Percentiles rank a stretch among this genome's conserved stretches.
Evolutionary conservation across 1,140 invertebrate species (phyloP).

Genomic region (fruit fly (Drosophila melanogaster)): DNA sequence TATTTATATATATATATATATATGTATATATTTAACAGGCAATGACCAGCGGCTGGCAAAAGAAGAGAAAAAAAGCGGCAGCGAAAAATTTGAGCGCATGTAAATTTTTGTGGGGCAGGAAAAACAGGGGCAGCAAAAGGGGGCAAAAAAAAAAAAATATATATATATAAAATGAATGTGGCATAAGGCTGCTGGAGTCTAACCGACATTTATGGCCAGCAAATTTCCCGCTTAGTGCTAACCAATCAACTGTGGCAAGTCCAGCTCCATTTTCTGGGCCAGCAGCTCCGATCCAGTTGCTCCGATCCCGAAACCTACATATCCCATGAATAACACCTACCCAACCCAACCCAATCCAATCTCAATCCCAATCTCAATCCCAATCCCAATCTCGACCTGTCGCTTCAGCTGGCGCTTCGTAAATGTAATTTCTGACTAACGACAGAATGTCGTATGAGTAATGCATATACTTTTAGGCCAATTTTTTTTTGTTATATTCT

Average conservation of each 20-base stretch:
- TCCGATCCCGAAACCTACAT: background rate
- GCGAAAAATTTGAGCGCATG: slow-evolving; percentile 58
- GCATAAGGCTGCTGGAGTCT: slow-evolving; percentile 4
- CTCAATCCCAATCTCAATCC: slow-evolving; percentile 3
- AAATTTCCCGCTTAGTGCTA: slow-evolving; percentile 73
- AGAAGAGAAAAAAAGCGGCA: slow-evolving; percentile 6
- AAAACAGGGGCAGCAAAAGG: background rate
- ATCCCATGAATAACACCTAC: background rate
- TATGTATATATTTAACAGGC: slow-evolving; percentile 3
- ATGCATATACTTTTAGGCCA: slow-evolving; percentile 38
- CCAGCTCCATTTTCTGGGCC: slow-evolving; percentile 21
- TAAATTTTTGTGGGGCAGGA: slow-evolving; percentile 42
- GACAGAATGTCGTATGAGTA: slow-evolving; percentile 55
- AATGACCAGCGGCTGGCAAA: slow-evolving; percentile 19
- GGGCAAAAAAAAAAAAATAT: too few relatives aligned
- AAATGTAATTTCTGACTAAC: slow-evolving; percentile 47
- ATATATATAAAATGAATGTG: background rate
- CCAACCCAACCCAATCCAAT: background rate
- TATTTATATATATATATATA: slow-evolving; percentile 11
- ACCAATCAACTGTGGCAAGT: slow-evolving; percentile 69
- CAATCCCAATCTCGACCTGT: background rate
- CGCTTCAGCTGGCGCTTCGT: slow-evolving; percentile 10
- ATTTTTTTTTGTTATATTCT: background rate
- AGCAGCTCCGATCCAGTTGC: background rate
- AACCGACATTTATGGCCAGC: slow-evolving; percentile 68